phyloP scores from a whole-genome alignment of 2,888 invertebrate species.

The Mesoligia furuncula region DNA sequence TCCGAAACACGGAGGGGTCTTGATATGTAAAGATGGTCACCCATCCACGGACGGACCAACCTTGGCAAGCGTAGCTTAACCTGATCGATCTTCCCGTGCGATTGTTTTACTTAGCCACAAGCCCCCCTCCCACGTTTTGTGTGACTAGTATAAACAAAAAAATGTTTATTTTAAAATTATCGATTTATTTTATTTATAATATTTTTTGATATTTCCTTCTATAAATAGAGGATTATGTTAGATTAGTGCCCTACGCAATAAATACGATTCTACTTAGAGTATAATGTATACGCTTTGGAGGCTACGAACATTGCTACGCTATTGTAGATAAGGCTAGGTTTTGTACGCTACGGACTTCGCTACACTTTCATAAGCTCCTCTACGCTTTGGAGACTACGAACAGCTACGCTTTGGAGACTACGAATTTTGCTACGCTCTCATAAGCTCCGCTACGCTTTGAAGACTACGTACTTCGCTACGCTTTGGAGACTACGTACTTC shows the following conservation, averaged over 20 bases:
- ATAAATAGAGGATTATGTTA: neutral
- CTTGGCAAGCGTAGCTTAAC: no score
- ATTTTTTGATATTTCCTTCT: neutral
- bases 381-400: neutral
- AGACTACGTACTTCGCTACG: neutral
- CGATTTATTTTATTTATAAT: neutral
- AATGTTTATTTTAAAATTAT: neutral
- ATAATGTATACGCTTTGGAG: neutral
- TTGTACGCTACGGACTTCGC: neutral
- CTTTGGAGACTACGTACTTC: neutral
- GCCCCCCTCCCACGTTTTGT: no score
- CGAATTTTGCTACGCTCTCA: neutral
- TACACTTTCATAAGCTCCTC: no score
- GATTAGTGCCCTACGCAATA: neutral
- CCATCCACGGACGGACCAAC: no score
- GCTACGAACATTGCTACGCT: neutral
- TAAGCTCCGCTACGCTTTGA: no score
- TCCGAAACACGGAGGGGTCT: no score
- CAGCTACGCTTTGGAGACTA: no score
- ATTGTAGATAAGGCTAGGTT: neutral
- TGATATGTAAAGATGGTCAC: no score
- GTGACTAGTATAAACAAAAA: neutral
- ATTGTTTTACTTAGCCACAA: no score
- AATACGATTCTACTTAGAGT: neutral
- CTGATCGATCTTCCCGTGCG: no score